phyloP scores from a whole-genome alignment of 2,113 vertebrate genomes.

The Podocnemis expansa region DNA sequence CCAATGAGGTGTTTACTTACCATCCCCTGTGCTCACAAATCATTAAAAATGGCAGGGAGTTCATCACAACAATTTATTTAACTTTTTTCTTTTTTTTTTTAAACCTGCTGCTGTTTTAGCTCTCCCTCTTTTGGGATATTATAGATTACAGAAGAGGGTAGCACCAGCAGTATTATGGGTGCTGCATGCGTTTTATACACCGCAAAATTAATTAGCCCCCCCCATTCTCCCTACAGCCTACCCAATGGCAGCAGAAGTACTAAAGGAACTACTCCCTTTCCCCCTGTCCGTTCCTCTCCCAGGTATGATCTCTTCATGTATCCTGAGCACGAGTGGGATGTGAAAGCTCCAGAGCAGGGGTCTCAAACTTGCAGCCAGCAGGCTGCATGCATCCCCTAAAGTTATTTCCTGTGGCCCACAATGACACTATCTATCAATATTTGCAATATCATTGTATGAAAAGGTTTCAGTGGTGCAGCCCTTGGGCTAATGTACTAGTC shows the following conservation, averaged over 20 bases:
- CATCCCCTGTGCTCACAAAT: not conserved
- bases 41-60: fast-evolving
- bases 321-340: not conserved
- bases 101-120: not conserved
- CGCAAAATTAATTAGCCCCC: not conserved
- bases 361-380: too few species aligned
- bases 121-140: not conserved
- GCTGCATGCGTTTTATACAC: not conserved
- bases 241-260: not conserved
- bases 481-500: too few species aligned
- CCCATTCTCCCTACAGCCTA: not conserved
- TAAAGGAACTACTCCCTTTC: not conserved
- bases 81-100: not conserved
- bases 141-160: not conserved
- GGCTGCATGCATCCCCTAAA: too few species aligned
- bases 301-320: not conserved
- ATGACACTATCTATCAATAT: too few species aligned
- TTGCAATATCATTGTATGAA: too few species aligned
- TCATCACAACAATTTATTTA: not conserved
- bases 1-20: not conserved
- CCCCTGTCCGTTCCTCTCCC: not conserved
- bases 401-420: too few species aligned
- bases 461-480: too few species aligned
- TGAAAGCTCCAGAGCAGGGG: not conserved
- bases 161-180: not conserved